Evolutionary conservation across 2,888 invertebrate species (phyloP), one percentile per base, ranked within the genome.

Genomic region (Papilio elwesi): DNA sequence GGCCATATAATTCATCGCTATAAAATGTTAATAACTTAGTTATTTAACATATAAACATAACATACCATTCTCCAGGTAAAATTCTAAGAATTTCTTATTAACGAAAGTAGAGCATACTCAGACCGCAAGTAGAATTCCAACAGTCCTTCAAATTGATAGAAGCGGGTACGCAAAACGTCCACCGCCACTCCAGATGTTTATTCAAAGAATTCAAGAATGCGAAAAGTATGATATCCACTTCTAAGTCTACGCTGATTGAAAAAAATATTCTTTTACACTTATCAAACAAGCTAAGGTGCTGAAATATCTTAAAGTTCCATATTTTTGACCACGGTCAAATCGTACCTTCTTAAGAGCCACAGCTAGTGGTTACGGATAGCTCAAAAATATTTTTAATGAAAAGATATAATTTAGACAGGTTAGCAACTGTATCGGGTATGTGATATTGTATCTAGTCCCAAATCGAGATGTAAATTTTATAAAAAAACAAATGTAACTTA

Each of bases 111-210:
- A 59, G 57, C 57, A 38, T 59, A 59, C 57, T 59, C 38, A n/a
- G n/a, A 59, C 38, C 8, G 57, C 38, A 59, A 59, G 38, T 59
- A 38, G 47, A 62, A 72, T 67, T 67, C 68, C 52, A 68, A 59
- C 52, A 63, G 38, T 67, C 63, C n/a, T 64, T 72, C n/a, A 52
- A 66, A 38, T 66, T 71, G 16, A 59, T 71, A 49, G 67, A 71
- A 51, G 67, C 66, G 43, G 67, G 59, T 47, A 57, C 36, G 57
- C 57, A 57, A 57, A 57, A 57, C 57, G 12, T 57, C 57, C 36
- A 36, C 57, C 13, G 2, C 57, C 57, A 59, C 57, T 59, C 57
- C 38, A n/a, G 55, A 55, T 59, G 38, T 38, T 38, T 59, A n/a
- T 59, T 59, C 6, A 38, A 59, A 59, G 57, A 59, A 59, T 36